A percentile compares a stretch with the other conserved stretches of the same genome.
These are phyloP conservation scores for Campoplex nolae DNA, from an alignment of 2,888 invertebrate genomes.

Conservation along the genomic window DNA sequence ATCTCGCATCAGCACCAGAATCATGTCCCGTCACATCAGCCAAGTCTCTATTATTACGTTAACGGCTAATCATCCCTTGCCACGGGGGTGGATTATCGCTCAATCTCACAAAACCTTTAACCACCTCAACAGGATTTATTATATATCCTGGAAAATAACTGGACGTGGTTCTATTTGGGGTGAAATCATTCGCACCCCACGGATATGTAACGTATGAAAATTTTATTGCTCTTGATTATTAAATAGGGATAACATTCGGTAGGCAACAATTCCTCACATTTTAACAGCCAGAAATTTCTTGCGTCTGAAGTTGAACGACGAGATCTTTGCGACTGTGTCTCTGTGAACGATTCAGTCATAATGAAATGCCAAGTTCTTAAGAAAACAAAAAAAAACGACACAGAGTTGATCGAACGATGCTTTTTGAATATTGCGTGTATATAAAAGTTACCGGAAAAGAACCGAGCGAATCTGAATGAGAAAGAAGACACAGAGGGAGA, in stretches of 20 bases:
- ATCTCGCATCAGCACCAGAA: constrained; percentile 64
- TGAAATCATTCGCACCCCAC: constrained; percentile 39
- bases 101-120: constrained; percentile 62
- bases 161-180: constrained; percentile 12
- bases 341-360: not conserved
- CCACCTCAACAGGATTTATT: constrained; percentile 61
- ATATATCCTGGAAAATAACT: constrained; percentile 38
- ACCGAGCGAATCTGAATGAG: not conserved
- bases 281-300: not conserved
- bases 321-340: not conserved
- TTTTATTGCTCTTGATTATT: not conserved
- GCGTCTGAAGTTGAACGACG: not conserved
- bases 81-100: constrained; percentile 60
- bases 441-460: constrained; percentile 15
- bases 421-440: constrained; percentile 18
- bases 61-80: constrained; percentile 78
- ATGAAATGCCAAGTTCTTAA: constrained; percentile 3
- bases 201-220: not conserved
- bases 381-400: not conserved
- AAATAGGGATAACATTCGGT: not conserved
- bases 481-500: not conserved
- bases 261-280: not conserved
- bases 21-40: constrained; percentile 72
- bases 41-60: constrained; percentile 76
- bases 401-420: constrained; percentile 5